Evolutionary conservation across 2,797 vertebrate genomes (phyloP).

Genomic region (Dicrostonyx torquatus): DNA sequence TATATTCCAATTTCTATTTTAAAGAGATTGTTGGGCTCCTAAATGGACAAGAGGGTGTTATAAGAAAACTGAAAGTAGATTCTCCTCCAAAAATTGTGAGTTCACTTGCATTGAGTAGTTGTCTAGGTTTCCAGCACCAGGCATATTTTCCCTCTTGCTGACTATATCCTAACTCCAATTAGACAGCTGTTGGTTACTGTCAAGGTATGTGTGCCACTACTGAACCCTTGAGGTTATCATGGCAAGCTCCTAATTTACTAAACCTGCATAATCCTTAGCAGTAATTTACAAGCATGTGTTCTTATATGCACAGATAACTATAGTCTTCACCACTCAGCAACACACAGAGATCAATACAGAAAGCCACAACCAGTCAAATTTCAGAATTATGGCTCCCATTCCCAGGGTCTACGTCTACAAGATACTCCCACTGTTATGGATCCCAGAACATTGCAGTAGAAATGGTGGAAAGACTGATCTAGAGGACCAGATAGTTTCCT

Average conservation of each 20-base stretch:
- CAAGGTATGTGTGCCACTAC: not conserved
- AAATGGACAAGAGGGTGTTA: not conserved
- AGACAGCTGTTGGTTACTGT: not conserved
- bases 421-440: not conserved
- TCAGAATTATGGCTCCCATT: not conserved
- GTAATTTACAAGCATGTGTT: not conserved
- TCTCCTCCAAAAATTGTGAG: not conserved
- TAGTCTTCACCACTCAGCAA: not conserved
- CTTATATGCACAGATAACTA: not conserved
- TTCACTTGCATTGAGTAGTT: too few relatives aligned
- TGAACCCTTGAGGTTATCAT: not conserved
- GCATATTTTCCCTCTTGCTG: not conserved
- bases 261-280: not conserved
- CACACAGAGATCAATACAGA: not conserved
- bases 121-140: not conserved
- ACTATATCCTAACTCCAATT: not conserved
- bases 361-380: not conserved
- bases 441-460: not conserved
- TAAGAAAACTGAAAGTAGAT: not conserved
- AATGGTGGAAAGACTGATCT: not conserved
- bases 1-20: constrained; percentile 14
- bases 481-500: not conserved
- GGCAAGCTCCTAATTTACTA: not conserved
- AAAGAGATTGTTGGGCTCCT: not conserved
- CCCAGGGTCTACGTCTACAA: not conserved